Base-by-base conservation (phyloP, 2,797 vertebrate genomes). In the Urosaurus nigricauda region DNA sequence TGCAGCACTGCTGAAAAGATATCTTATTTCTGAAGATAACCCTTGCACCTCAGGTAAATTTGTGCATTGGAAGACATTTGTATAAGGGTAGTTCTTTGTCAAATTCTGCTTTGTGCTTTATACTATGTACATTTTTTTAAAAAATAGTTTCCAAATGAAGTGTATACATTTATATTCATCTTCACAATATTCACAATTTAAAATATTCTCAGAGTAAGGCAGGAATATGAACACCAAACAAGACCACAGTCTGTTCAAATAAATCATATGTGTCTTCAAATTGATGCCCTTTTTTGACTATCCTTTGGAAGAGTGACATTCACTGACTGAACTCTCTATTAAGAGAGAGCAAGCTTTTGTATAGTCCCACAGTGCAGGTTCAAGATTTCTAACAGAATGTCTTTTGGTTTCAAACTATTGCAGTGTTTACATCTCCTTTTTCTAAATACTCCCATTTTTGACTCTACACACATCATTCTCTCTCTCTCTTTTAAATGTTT, bases 21-120 rank as follows among this genome's bases (percentile, higher is more conserved):
- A 93, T 94, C 93, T 47, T 91, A 92, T 68, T 92, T 94, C 92
- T 94, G 95, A 94, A 95, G 92, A 89, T 96, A 94, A 90, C 75
- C 94, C 79, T 97, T 96, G 95, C 97, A 96, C 96, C 97, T 97
- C 97, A 97, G 97, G 97, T 97, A 97, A 96, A 94, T 14, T 86
- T 97, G 47, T 51, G 95, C 96, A 96, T 91, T 91, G 92, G 93
- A 93, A 60, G 93, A 92, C 93, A 90, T 78, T 79, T 73, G 37
- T 87, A 82, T 90, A 92, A 91, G 80, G 77, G 85, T 92, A 93
- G 93, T 94, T 87, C 89, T 95, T 94, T 93, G 93, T 96, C 93
- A 90, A 92, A 11, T 92, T 92, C 86, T 85, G 84, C 88, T 89
- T 91, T 85, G 47, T 82, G 89, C 88, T 89, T 94, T 96, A 94